Percentiles rank a stretch among this genome's conserved stretches.
Conservation (phyloP, 92 coral and sea anemone species). For the Epizoanthus scotinus region DNA sequence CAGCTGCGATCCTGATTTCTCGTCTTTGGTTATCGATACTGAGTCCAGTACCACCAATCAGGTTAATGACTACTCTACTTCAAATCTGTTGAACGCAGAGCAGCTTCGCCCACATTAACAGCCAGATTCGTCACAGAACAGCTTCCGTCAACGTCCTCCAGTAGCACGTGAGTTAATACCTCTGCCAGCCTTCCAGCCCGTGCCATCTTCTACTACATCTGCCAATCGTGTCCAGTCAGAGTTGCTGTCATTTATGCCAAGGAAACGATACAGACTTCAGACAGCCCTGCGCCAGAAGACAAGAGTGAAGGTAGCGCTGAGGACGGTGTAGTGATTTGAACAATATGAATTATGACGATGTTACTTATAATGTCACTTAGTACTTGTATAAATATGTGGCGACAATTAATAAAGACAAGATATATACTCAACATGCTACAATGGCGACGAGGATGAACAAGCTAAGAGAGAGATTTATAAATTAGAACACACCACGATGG, state of each 20-base stretch:
- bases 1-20: neutral
- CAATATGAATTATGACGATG: too few relatives aligned
- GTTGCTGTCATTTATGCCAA: neutral
- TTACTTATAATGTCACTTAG: neutral
- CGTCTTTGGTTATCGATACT: neutral
- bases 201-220: neutral
- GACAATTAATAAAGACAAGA: too few relatives aligned
- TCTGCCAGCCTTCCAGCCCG: neutral
- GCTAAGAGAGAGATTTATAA: too few relatives aligned
- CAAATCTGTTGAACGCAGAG: neutral
- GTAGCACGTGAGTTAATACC: neutral
- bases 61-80: neutral
- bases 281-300: neutral
- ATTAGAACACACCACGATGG: neutral
- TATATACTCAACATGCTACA: slow-evolving; percentile 4
- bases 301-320: neutral
- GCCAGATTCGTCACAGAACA: neutral
- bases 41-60: neutral
- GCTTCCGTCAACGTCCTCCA: neutral
- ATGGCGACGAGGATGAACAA: slow-evolving; percentile 37
- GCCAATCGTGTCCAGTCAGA: neutral
- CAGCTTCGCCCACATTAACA: neutral
- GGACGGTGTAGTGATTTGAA: neutral
- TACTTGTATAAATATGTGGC: neutral
- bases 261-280: neutral